phyloP scores from a whole-genome alignment of 1,140 invertebrate species.

The Teleopsis dalmanni region DNA sequence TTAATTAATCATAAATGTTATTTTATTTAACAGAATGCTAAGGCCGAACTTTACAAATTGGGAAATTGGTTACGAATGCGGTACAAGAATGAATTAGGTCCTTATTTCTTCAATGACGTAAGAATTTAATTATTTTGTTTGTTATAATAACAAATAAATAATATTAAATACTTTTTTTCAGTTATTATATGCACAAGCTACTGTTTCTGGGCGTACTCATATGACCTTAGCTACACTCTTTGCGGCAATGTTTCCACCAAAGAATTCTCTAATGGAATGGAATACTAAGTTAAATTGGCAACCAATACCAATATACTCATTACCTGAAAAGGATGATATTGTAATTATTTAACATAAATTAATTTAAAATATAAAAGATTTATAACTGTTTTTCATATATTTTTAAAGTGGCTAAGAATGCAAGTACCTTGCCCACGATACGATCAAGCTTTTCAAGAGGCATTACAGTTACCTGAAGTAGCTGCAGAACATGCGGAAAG shows the following conservation, averaged over 20 bases:
- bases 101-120: constrained; percentile 51
- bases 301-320: constrained; percentile 63
- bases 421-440: constrained; percentile 50
- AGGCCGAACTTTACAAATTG: constrained; percentile 52
- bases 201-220: constrained; percentile 64
- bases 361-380: background rate
- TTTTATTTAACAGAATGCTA: constrained; percentile 27
- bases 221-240: constrained; percentile 65
- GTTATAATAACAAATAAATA: background rate
- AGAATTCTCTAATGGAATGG: constrained; percentile 51
- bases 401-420: constrained; percentile 50
- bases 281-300: constrained; percentile 60
- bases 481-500: constrained; percentile 46
- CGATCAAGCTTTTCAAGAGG: constrained; percentile 47
- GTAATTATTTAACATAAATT: constrained; percentile 12
- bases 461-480: constrained; percentile 45
- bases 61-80: constrained; percentile 54
- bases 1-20: constrained; percentile 1
- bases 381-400: background rate
- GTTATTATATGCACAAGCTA: constrained; percentile 57
- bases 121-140: constrained; percentile 10
- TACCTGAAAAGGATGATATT: constrained; percentile 51
- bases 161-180: constrained; percentile 12
- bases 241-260: constrained; percentile 61
- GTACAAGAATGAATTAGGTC: constrained; percentile 53